Base-by-base conservation (phyloP, 2,113 vertebrate genomes). In the Eubucco bourcierii region DNA sequence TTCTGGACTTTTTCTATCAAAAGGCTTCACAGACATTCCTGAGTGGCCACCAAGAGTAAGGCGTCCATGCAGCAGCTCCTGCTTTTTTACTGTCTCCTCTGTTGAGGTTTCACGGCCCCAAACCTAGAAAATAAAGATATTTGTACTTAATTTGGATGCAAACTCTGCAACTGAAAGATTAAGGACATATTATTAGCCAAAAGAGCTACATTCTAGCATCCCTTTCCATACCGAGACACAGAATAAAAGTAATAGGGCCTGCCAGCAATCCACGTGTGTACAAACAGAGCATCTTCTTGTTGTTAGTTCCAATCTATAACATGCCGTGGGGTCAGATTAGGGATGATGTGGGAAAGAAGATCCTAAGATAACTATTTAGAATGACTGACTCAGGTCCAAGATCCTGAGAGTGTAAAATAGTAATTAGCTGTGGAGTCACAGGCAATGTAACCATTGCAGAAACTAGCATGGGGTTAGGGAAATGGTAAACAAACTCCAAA, bases 71-170 rank as follows among this genome's bases (percentile, higher is more conserved):
- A 95, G 91, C 25, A 96, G 91, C 85, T 98, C 98, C 52, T 96
- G 96, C 82, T 98, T 98, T 91, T 95, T 97, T 80, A 98, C 96
- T 73, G 98, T 94, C 72, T 98, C 97, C 59, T 90, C 88, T 66
- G 96, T 98, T 61, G 97, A 97, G 19, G 98, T 90, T 31, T 98
- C 98, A 24, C 98, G 98, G 70, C 95, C 96, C 98, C 98, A 99
- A 61, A 97, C 83, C 99, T 99, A 71, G 60, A 97, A 95, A 88
- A 58, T 12, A 94, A 94, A 63, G 64, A 56, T 89, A 76, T 63
- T 74, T 60, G 72, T 70, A 67, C 28, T 94, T 67, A 80, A 27
- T 60, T 60, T 77, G 37, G 24, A 66, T 2, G 4, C 5, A 12
- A 53, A 24, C 90, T 85, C 50, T 46, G 25, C 27, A 79, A 61